phyloP scores from a whole-genome alignment of 2,797 vertebrate genomes.

The Dendrocincla tyrannina region DNA sequence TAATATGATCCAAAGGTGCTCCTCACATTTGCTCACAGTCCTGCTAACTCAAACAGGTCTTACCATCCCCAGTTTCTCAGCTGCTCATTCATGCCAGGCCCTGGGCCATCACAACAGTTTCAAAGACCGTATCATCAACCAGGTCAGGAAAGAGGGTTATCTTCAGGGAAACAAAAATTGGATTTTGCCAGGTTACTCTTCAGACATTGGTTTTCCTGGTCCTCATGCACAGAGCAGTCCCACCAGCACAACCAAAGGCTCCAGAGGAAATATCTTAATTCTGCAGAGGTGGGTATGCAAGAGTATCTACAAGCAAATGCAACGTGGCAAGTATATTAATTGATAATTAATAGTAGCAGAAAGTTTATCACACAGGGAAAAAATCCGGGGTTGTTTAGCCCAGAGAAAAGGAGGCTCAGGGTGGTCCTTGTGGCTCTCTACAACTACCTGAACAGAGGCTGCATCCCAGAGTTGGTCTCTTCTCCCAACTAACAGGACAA shows the following conservation, averaged over 20 bases:
- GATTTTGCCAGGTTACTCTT: not conserved
- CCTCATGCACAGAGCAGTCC: not conserved
- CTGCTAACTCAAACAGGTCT: not conserved
- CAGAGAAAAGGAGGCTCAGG: not conserved
- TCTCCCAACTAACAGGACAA: not conserved
- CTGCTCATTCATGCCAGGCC: not conserved
- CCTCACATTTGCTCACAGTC: not conserved
- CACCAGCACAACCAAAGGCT: not conserved
- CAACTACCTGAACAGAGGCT: not conserved
- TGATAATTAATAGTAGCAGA: not conserved
- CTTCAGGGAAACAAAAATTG: not conserved
- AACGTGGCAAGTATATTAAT: not conserved
- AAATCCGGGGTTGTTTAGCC: not conserved
- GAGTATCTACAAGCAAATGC: not conserved
- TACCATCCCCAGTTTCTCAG: not conserved
- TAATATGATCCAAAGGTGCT: not conserved
- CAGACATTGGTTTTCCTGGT: not conserved
- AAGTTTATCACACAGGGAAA: not conserved
- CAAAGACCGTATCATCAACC: not conserved
- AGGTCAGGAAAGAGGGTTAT: not conserved
- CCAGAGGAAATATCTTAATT: not conserved
- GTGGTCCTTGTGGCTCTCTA: not conserved
- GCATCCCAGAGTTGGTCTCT: rapidly evolving
- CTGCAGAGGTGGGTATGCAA: not conserved
- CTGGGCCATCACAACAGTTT: not conserved